phyloP scores from a whole-genome alignment of 2,113 vertebrate genomes.

The Sarotherodon lohbergeri region DNA sequence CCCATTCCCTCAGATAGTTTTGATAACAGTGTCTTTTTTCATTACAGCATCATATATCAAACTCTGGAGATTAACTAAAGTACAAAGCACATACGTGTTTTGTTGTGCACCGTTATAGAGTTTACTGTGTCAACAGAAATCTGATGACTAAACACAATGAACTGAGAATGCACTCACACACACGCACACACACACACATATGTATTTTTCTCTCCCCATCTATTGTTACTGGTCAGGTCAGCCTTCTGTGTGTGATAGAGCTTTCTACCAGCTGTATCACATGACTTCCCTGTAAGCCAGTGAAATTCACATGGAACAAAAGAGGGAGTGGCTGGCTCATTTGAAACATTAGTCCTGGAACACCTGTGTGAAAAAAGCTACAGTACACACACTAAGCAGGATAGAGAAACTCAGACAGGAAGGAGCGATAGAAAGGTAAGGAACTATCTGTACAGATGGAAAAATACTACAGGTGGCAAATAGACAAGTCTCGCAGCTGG shows the following conservation, averaged over 20 bases:
- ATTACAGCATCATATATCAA: neutral
- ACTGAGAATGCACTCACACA: neutral
- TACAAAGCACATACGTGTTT: slow-evolving; percentile 23
- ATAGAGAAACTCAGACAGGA: neutral
- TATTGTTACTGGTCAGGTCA: slow-evolving; percentile 41
- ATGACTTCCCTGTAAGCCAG: slow-evolving; percentile 39
- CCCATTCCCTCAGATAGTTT: neutral
- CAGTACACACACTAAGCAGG: neutral
- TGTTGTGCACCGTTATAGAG: slow-evolving; percentile 11
- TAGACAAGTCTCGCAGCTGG: neutral
- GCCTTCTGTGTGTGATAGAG: slow-evolving; percentile 40
- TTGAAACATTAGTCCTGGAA: slow-evolving; percentile 7
- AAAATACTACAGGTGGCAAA: neutral
- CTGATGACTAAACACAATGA: slow-evolving; percentile 57
- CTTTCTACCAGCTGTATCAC: slow-evolving; percentile 49
- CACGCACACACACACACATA: neutral
- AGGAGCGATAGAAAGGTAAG: slow-evolving; percentile 3
- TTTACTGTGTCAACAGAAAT: slow-evolving; percentile 65
- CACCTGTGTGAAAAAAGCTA: slow-evolving; percentile 39
- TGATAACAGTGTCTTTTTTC: neutral
- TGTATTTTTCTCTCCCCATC: neutral
- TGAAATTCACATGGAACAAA: slow-evolving; percentile 40
- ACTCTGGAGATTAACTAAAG: neutral
- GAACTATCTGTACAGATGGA: neutral
- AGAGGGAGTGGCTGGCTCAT: slow-evolving; percentile 29